Evolutionary conservation across 1,140 invertebrate genomes (phyloP), one percentile per base, ranked within the genome.

Genomic region (Aphaenogaster ashmeadi): DNA sequence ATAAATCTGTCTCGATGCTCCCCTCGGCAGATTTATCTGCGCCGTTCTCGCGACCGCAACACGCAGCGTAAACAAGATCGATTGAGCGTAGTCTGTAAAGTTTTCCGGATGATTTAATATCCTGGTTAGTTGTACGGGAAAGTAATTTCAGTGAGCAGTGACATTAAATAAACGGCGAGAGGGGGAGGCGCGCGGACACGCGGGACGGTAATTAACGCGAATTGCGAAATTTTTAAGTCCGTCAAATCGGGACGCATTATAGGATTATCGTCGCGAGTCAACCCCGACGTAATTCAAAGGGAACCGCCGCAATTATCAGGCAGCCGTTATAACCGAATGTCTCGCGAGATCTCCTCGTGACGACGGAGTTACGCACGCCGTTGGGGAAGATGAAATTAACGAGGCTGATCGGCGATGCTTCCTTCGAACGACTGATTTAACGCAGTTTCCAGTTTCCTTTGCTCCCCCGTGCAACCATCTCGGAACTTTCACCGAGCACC

Each of bases 51-150:
- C 80, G 67, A 74, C 69, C 80, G 69, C 80, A 84, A 84, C 80
- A 74, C 69, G 80, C 67, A 38, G 69, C 52, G 80, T 74, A 84
- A 84, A 84, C 80, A 84, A 74, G 80, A 84, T 84, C 80, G 80
- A 84, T 84, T 84, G 80, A 84, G 80, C 80, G 69, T 50, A 38
- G 69, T 84, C 69, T 47, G 80, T 84, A 84, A 84, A 84, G 80
- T 84, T 74, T 84, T 84, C 80, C 80, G 69, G 69, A 84, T 84
- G 80, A 84, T 84, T 84, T 84, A 84, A 84, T 84, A 84, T 84
- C 69, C 78, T 74, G 80, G 80, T 84, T 84, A 84, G 80, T 62
- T 54, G 36, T 21, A 44, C 80, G 69, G 13, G 27, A 60, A 74
- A 74, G 80, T 74, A 74, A 84, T 84, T 84, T 74, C 80, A 60